Conservation (phyloP, 2,797 vertebrate genomes). For the Danio kyathit region DNA sequence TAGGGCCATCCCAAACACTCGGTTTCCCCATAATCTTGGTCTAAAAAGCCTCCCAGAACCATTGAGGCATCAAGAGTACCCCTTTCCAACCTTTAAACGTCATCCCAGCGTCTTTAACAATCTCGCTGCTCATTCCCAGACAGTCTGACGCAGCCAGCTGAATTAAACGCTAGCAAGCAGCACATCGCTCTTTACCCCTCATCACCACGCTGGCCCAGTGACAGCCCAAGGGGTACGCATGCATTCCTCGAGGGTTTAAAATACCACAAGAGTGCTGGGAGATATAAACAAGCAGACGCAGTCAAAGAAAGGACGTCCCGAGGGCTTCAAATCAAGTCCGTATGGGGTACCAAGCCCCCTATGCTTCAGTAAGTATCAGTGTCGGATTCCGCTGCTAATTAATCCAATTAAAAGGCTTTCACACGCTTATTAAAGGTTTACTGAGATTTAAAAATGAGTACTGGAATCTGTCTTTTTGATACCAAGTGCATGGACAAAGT, state of each 20-base stretch:
- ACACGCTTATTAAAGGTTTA: conserved; percentile 70
- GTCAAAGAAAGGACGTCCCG: conserved; percentile 35
- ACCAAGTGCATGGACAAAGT: background rate
- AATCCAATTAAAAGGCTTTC: conserved; percentile 78
- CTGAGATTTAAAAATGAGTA: conserved; percentile 64
- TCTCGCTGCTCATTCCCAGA: conserved; percentile 60
- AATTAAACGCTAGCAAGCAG: conserved; percentile 56
- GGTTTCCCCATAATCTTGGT: conserved; percentile 45
- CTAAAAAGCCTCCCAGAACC: conserved; percentile 38
- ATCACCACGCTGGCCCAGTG: conserved; percentile 44
- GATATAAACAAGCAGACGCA: conserved; percentile 28
- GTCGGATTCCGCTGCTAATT: conserved; percentile 76
- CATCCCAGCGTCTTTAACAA: conserved; percentile 29
- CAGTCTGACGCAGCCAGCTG: conserved; percentile 59
- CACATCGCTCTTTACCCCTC: conserved; percentile 34
- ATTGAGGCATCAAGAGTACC: conserved; percentile 5
- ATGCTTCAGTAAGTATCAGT: conserved; percentile 70
- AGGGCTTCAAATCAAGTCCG: conserved; percentile 40
- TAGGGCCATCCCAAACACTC: conserved; percentile 1
- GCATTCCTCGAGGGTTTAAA: conserved; percentile 68
- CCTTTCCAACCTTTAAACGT: conserved; percentile 37
- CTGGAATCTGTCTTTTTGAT: background rate
- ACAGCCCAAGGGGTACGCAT: conserved; percentile 44
- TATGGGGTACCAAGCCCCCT: conserved; percentile 45
- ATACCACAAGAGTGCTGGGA: conserved; percentile 51